A percentile compares a stretch with the other conserved stretches of the same genome.
Conservation (phyloP, 2,797 vertebrate species). For the Podarcis siculus region DNA sequence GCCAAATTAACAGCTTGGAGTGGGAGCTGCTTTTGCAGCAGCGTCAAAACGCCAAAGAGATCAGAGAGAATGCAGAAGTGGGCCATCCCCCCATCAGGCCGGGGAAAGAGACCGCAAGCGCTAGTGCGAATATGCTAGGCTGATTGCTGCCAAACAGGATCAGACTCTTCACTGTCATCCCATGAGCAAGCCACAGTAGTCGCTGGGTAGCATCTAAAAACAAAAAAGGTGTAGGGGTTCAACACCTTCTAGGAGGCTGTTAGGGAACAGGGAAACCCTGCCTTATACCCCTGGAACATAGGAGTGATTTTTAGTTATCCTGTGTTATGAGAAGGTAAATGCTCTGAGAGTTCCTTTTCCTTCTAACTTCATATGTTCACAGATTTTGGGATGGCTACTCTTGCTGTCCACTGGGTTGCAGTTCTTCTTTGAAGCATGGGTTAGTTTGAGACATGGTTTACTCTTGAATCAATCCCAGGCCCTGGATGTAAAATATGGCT, state of each 20-base stretch:
- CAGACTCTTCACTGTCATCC: not conserved
- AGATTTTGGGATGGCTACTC: no score
- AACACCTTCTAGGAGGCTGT: not conserved
- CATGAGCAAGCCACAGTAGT: no score
- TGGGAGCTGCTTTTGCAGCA: not conserved
- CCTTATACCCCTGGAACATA: not conserved
- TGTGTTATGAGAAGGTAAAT: not conserved
- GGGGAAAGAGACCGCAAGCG: not conserved
- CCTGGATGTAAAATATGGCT: no score
- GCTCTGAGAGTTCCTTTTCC: not conserved
- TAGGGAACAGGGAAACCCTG: not conserved
- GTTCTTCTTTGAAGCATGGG: no score
- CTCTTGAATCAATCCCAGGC: no score
- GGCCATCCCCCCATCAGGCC: not conserved
- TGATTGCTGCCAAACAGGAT: not conserved
- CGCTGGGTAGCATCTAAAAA: not conserved
- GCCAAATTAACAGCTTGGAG: conserved; percentile 15
- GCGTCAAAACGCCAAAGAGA: not conserved
- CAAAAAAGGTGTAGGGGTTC: not conserved
- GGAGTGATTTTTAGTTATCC: not conserved
- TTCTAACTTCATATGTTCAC: not conserved
- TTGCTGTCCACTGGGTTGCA: no score
- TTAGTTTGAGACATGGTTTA: no score
- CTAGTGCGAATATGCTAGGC: not conserved
- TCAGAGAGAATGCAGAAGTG: not conserved